phyloP scores from a whole-genome alignment of 2,113 vertebrate species.

The Colistium nudipinnis region DNA sequence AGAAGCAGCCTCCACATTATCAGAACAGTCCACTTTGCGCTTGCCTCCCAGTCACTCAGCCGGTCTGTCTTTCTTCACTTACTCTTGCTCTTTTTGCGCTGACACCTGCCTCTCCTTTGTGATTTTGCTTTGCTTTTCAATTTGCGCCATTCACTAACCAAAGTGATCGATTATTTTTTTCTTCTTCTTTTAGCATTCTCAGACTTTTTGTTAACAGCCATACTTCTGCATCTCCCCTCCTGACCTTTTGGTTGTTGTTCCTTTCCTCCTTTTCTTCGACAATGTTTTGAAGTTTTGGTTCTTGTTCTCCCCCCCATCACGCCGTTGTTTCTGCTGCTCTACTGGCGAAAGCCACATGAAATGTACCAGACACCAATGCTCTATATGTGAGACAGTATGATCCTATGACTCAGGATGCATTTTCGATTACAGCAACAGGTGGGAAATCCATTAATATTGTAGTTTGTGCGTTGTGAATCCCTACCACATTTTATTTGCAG shows the following conservation, averaged over 20 bases:
- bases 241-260: slow-evolving; percentile 55
- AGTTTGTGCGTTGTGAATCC: not conserved
- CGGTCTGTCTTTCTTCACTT: slow-evolving; percentile 39
- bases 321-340: slow-evolving; percentile 36
- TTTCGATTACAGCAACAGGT: slow-evolving; percentile 47
- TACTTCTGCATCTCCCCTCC: slow-evolving; percentile 44
- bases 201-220: slow-evolving; percentile 58
- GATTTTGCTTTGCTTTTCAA: slow-evolving; percentile 58
- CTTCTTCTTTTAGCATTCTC: slow-evolving; percentile 19
- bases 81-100: slow-evolving; percentile 48
- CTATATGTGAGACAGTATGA: slow-evolving; percentile 21
- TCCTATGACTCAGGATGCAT: slow-evolving; percentile 31
- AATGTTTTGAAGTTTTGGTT: slow-evolving; percentile 26
- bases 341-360: slow-evolving; percentile 29
- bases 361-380: slow-evolving; percentile 23
- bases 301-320: slow-evolving; percentile 15
- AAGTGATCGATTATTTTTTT: slow-evolving; percentile 59
- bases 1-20: slow-evolving; percentile 60
- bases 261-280: slow-evolving; percentile 47
- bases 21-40: slow-evolving; percentile 66
- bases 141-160: slow-evolving; percentile 46
- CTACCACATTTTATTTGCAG: not conserved
- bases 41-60: slow-evolving; percentile 59
- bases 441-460: slow-evolving; percentile 36
- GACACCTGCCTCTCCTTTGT: slow-evolving; percentile 60